phyloP scores from a whole-genome alignment of 2,113 vertebrate genomes.

The Alethe diademata region DNA sequence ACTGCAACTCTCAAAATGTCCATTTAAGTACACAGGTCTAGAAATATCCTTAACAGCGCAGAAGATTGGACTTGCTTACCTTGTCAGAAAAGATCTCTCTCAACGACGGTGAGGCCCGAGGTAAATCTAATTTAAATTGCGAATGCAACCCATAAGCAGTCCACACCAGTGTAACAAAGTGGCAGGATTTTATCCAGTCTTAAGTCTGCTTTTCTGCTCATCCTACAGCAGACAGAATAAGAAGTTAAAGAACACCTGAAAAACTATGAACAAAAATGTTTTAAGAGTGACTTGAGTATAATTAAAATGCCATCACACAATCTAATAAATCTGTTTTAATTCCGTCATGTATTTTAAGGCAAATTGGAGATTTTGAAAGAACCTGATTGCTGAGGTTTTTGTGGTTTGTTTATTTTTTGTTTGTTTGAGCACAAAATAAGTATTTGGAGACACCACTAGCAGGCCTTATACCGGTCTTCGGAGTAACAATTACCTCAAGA shows the following conservation, averaged over 20 bases:
- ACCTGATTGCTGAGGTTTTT: too few relatives aligned
- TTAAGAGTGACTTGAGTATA: neutral
- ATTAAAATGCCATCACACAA: neutral
- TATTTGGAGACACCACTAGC: neutral
- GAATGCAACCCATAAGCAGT: neutral
- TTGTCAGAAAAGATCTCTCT: neutral
- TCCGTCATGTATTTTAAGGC: neutral
- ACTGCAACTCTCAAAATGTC: neutral
- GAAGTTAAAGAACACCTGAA: neutral
- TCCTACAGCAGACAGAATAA: neutral
- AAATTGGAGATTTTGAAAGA: neutral
- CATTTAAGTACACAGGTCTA: neutral
- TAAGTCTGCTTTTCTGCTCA: neutral
- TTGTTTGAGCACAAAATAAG: neutral
- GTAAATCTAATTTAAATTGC: neutral
- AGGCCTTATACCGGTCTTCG: neutral
- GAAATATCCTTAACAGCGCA: neutral
- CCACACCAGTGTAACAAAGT: neutral
- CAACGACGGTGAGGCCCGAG: neutral
- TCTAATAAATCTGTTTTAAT: neutral
- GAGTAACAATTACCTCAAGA: neutral
- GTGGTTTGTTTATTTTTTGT: neutral
- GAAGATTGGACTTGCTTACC: neutral
- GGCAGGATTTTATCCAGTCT: neutral
- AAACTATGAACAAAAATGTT: neutral